Conservation (phyloP, 53 echinoderm and acorn worm species). For the Echinometra lucunter region DNA sequence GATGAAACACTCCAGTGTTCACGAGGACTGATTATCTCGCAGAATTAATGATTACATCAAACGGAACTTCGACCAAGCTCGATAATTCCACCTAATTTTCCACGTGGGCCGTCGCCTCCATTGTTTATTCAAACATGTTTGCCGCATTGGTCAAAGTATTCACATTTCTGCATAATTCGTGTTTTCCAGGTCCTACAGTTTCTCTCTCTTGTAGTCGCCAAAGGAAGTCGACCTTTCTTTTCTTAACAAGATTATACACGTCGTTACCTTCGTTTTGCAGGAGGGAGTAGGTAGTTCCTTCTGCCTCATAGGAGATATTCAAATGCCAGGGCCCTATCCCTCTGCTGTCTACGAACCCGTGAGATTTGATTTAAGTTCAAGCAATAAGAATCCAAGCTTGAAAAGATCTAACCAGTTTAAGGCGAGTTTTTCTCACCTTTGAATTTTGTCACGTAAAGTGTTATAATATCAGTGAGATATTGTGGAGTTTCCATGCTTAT, state of each 20-base stretch:
- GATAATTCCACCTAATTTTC: not conserved
- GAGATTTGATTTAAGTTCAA: conserved; percentile 49
- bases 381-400: conserved; percentile 11
- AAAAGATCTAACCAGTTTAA: not conserved
- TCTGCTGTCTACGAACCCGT: not conserved
- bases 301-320: conserved; percentile 40
- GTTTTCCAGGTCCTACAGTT: not conserved
- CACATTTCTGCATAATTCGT: not conserved
- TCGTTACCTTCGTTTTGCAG: conserved; percentile 26
- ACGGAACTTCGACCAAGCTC: not conserved
- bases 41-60: not conserved
- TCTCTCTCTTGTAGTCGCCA: not conserved
- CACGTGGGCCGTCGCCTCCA: not conserved
- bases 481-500: not conserved
- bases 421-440: not conserved
- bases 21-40: not conserved
- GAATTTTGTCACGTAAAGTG: not conserved
- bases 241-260: conserved; percentile 37
- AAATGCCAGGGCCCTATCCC: conserved; percentile 42
- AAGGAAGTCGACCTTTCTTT: conserved; percentile 18
- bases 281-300: not conserved
- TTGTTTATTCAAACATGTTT: conserved; percentile 27
- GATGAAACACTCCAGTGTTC: not conserved
- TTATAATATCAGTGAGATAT: not conserved
- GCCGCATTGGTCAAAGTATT: not conserved